Evolutionary conservation across 2,888 invertebrate species (phyloP).

Genomic region (Apodemia mormo): DNA sequence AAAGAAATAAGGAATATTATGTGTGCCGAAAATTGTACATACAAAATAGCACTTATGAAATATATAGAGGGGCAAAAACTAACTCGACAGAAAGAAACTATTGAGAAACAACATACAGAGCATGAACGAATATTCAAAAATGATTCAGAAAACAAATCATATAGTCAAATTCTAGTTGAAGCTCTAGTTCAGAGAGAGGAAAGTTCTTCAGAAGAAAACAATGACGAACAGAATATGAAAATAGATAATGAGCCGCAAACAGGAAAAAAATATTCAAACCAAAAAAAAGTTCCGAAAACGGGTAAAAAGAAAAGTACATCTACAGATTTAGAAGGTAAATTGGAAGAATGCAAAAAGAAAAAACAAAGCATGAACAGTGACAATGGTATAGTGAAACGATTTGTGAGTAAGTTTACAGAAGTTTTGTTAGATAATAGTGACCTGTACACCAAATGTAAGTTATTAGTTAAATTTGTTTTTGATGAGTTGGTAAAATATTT

Average conservation of each 20-base stretch:
- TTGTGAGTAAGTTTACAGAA: not conserved
- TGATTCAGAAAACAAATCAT: not conserved
- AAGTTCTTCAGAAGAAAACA: not conserved
- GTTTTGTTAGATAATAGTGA: not conserved
- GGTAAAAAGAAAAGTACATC: not conserved
- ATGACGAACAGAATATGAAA: not conserved
- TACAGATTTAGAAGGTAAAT: not conserved
- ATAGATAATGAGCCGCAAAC: not conserved
- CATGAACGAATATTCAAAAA: not conserved
- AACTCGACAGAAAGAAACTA: not conserved
- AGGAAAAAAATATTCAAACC: not conserved
- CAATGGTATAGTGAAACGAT: not conserved
- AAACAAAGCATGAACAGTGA: not conserved
- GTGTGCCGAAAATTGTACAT: constrained; percentile 21
- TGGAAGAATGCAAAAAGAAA: not conserved
- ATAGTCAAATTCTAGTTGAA: not conserved
- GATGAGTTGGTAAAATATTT: not conserved
- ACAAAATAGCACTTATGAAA: constrained; percentile 12
- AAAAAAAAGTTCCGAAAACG: not conserved
- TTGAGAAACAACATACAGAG: not conserved
- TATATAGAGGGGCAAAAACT: not conserved
- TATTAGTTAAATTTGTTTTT: not conserved
- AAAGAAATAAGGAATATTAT: constrained; percentile 29
- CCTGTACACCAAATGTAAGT: not conserved
- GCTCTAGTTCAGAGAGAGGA: not conserved